A percentile compares a stretch with the other conserved stretches of the same genome.
Conservation (phyloP, 2,113 vertebrate genomes). For the Capricornis sumatraensis region DNA sequence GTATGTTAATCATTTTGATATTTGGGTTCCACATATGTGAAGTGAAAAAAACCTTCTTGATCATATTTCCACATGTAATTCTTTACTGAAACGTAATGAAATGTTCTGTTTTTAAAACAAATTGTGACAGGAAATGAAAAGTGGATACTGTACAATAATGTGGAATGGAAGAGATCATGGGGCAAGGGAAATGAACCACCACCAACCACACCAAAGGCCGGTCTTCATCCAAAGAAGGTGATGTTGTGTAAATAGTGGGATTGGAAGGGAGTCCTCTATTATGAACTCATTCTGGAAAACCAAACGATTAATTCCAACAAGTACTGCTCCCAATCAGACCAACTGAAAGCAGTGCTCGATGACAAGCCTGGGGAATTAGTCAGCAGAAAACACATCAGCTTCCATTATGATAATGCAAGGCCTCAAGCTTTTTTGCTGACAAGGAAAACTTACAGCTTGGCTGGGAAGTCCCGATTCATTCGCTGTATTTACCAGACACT, state of each 20-base stretch:
- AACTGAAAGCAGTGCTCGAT: not conserved
- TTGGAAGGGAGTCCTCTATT: not conserved
- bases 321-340: not conserved
- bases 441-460: not conserved
- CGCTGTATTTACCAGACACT: not conserved
- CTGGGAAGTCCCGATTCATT: not conserved
- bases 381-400: not conserved
- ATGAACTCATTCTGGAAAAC: not conserved
- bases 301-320: not conserved
- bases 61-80: not conserved
- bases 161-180: not conserved
- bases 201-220: not conserved
- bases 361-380: not conserved
- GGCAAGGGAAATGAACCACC: not conserved
- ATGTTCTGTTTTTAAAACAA: not conserved
- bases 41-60: not conserved
- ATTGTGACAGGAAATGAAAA: not conserved
- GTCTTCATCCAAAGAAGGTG: not conserved
- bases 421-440: not conserved
- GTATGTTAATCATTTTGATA: not conserved
- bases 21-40: not conserved
- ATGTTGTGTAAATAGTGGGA: not conserved
- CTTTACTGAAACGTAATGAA: not conserved
- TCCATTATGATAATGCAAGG: not conserved
- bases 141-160: not conserved